phyloP scores from a whole-genome alignment of 2,113 vertebrate genomes.

The Heliornis fulica region DNA sequence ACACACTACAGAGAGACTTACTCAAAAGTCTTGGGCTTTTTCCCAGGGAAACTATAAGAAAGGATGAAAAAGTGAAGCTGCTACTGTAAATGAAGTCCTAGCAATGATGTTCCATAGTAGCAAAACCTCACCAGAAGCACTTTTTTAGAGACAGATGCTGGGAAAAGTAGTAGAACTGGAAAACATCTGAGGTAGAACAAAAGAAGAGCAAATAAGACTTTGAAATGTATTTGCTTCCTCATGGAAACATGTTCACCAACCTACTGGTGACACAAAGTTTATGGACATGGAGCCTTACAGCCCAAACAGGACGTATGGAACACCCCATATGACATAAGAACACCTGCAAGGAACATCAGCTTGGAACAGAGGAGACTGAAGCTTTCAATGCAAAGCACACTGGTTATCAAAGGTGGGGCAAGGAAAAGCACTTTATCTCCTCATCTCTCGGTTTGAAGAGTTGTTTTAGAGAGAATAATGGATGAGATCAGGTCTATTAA shows the following conservation, averaged over 20 bases:
- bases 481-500: neutral
- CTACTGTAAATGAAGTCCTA: neutral
- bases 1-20: neutral
- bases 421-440: neutral
- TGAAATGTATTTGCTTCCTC: neutral
- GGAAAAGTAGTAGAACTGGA: neutral
- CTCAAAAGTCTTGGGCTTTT: neutral
- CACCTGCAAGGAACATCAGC: neutral
- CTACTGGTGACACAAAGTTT: neutral
- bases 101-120: too few species aligned
- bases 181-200: neutral
- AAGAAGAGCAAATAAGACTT: neutral
- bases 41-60: neutral
- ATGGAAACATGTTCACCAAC: neutral
- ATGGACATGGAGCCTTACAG: neutral
- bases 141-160: neutral
- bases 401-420: neutral
- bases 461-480: neutral
- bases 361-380: neutral
- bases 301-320: neutral
- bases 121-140: accelerated
- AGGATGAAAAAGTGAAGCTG: neutral
- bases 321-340: neutral
- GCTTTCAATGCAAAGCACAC: neutral
- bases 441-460: neutral